Evolutionary conservation across 2,888 invertebrate species (phyloP), one percentile per base, ranked within the genome.

Genomic region (Oscheius sp.): DNA sequence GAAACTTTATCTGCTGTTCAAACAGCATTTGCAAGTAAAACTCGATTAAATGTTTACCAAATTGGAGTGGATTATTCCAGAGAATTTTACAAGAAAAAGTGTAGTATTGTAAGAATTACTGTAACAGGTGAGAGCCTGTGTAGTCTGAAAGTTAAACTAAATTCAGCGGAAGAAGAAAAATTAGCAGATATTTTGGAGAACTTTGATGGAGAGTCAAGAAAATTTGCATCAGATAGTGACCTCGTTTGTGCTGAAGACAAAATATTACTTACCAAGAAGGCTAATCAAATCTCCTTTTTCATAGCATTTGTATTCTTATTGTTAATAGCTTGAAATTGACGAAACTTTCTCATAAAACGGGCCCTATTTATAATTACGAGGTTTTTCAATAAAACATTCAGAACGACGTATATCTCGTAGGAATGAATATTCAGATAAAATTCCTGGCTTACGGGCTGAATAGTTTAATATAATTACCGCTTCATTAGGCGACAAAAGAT

Each of bases 31-130:
- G 69, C 76, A 0, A 27, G 72, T 12, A 73, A 70, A 46, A 70
- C 70, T 0, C 46, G 63, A 17, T 53, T 77, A 29, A 66, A 71
- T n/a, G 17, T 33, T 10, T 74, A 64, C 45, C 72, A 77, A 73
- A 58, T 77, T 29, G 74, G 74, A 66, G 71, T 79, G 0, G 79
- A 79, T 42, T 76, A 71, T 63, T 76, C 73, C 2, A 37, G 76
- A 39, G 75, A 74, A 23, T 48, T 70, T 0, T 67, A 71, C 45
- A 61, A 71, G 17, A 69, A 69, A 29, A 53, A 69, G 23, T 79
- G 79, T 45, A 74, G 70, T 4, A 71, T 75, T n/a, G 73, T 69
- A 37, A 52, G 74, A 27, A 69, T 79, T 10, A 79, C 79, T 0
- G 72, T 79, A 27, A 57, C 75, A 10, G 79, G 79, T 79, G 50